Base-by-base conservation (phyloP, 2,113 vertebrate species). In the Oryzias woworae region DNA sequence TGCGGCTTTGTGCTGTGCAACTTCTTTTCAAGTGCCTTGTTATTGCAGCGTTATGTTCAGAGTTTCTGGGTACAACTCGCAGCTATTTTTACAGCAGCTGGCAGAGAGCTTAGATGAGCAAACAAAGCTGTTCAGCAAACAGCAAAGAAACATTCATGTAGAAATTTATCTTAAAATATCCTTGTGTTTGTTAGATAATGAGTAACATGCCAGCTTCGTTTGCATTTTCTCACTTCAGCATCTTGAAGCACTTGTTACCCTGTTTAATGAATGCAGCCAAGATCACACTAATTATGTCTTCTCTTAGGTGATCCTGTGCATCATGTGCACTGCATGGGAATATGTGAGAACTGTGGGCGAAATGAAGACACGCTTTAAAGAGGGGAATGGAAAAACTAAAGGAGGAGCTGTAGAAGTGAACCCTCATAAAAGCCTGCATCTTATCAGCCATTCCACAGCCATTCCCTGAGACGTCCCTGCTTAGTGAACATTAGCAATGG, bases 261-360 rank as follows among this genome's bases (percentile, higher is more conserved):
- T 15, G 58, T 68, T 74, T 71, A 71, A 77, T 77, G 60, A 78
- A 62, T 43, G 42, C 20, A 51, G 31, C 51, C 15, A 67, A 75
- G 47, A 77, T 78, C 16, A 42, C 62, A 42, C 49, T 75, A 53
- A 73, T 75, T 66, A 31, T 86, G 72, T 77, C 48, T 66, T 53
- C 47, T 77, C 76, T 70, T 75, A 79, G 80, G 82, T 84, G 78
- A 60, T 56, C 69, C 54, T 18, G 48, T 24, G 41, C 66, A 72
- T 53, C 54, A 67, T 62, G 80, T 53, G 45, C 17, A 5, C 63
- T 8, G 49, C n/a, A 20, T 6, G 53, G 68, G 53, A 47, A 58
- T 57, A 31, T 36, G 62, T 17, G 62, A 63, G 54, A 28, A 59
- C 50, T 61, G 53, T 49, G 57, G 52, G 26, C 3, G 15, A 57